Base-by-base conservation (phyloP, 2,797 vertebrate species). In the Amblyopsis hoosieri region DNA sequence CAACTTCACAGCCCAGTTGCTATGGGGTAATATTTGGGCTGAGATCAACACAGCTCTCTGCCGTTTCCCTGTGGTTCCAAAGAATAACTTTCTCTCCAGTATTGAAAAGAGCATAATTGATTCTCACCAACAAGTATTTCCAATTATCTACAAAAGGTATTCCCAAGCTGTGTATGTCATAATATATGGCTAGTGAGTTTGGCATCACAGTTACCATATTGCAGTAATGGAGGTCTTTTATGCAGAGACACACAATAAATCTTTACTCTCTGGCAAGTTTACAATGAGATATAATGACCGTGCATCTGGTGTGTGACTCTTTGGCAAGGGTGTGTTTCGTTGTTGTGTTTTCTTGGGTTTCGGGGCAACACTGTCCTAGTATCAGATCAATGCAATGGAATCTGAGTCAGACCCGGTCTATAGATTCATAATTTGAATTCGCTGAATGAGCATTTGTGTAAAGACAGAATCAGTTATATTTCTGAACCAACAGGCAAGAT, bases 221-320 rank as follows among this genome's bases (percentile, higher is more conserved):
- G 46, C 46, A 4, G 49, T 23, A 23, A 23, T 23, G 23, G 23
- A 23, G 23, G 23, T 23, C 23, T 23, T 23, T 23, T 23, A 23
- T 23, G 23, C 33, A 37, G 69, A 76, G 61, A 76, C 64, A 72
- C 67, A 50, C 59, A 64, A 68, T 80, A 82, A 81, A 82, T 87
- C 79, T 64, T 57, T 53, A 64, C 55, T 23, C 47, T 62, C 64
- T 83, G 60, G 67, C 60, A 57, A 67, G 54, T 65, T 61, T 66
- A 58, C 54, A 52, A 50, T 75, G 64, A 74, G 65, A 67, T 66
- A 64, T 53, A 62, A 19, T 57, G 12, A 58, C 53, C 64, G 64
- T 74, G 62, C 72, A 83, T 82, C 67, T 81, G 72, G 62, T 69
- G 51, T 62, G 73, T 13, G 63, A 64, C 54, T 71, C 37, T 49